A percentile compares a stretch with the other conserved stretches of the same genome.
phyloP scores from a whole-genome alignment of 2,797 vertebrate genomes.

The Oophaga sylvatica region DNA sequence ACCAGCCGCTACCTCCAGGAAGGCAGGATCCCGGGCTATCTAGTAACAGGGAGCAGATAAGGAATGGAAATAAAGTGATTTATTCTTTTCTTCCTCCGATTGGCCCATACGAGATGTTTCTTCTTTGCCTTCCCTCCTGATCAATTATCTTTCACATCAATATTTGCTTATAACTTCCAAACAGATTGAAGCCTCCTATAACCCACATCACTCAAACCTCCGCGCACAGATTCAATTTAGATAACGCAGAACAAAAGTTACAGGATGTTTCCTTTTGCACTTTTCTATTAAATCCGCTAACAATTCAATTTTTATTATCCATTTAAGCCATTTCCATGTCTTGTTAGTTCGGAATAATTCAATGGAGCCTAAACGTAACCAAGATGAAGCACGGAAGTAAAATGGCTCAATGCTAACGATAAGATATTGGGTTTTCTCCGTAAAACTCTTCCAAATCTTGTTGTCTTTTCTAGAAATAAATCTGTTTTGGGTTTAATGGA shows the following conservation, averaged over 20 bases:
- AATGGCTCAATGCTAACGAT: conserved; percentile 7
- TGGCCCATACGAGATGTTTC: conserved; percentile 6
- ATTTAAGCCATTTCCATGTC: conserved; percentile 61
- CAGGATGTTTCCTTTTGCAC: conserved; percentile 57
- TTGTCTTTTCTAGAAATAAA: background rate
- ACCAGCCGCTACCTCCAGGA: conserved; percentile 18
- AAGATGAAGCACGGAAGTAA: conserved; percentile 42
- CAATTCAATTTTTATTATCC: conserved; percentile 62
- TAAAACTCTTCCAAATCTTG: background rate
- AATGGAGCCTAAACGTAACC: conserved; percentile 30
- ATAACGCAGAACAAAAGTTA: conserved; percentile 59
- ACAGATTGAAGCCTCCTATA: conserved; percentile 54
- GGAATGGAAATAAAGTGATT: conserved; percentile 36
- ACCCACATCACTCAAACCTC: conserved; percentile 58
- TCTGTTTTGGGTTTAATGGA: background rate
- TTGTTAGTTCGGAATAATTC: conserved; percentile 58
- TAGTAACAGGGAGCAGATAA: conserved; percentile 43
- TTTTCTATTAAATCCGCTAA: conserved; percentile 59
- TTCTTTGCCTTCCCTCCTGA: conserved; percentile 47
- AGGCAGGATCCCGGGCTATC: conserved; percentile 22
- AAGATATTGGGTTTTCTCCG: background rate
- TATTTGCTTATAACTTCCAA: conserved; percentile 60
- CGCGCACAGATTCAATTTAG: conserved; percentile 60
- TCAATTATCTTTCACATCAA: conserved; percentile 62
- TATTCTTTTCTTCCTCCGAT: conserved; percentile 22